Evolutionary conservation across 2,888 invertebrate genomes (phyloP), one percentile per base, ranked within the genome.

Genomic region (Bimastos eiseni): DNA sequence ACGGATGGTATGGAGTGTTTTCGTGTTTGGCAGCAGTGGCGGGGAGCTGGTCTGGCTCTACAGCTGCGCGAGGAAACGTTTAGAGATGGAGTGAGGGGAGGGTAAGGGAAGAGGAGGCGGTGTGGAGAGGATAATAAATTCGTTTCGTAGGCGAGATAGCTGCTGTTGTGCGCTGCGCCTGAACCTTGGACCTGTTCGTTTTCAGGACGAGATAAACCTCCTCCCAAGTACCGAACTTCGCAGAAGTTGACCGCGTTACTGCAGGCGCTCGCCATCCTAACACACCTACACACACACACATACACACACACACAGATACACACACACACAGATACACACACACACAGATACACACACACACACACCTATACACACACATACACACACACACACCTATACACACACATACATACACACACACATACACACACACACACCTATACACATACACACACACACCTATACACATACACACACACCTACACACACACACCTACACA

Each of bases 61-160:
- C 70, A 70, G 11, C 30, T 70, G 70, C n/a, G 70, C 70, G n/a
- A n/a, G 70, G 70, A 70, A 49, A 70, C 70, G 70, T n/a, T 70
- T 70, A 70, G 70, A n/a, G 70, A n/a, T 1, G 11, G n/a, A n/a
- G 70, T 30, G n/a, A n/a, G n/a, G 49, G 49, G 49, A n/a, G 70
- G n/a, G 70, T 1, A n/a, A 70, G 70, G 70, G n/a, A 70, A 70
- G 70, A 70, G n/a, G n/a, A 70, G 70, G 70, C n/a, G 70, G 70
- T 70, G 70, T 70, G 70, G 70, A 70, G 70, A 70, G 70, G 70
- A 70, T 70, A n/a, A 70, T 70, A 70, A 70, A 70, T 70, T 70
- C 70, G 70, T 30, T n/a, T 70, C 70, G 70, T 70, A 70, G 70
- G 70, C 70, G 30, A 70, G 70, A 70, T 70, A n/a, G 70, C 70